Evolutionary conservation across 2,797 vertebrate genomes (phyloP).

Genomic region (Tokudaia muenninki): DNA sequence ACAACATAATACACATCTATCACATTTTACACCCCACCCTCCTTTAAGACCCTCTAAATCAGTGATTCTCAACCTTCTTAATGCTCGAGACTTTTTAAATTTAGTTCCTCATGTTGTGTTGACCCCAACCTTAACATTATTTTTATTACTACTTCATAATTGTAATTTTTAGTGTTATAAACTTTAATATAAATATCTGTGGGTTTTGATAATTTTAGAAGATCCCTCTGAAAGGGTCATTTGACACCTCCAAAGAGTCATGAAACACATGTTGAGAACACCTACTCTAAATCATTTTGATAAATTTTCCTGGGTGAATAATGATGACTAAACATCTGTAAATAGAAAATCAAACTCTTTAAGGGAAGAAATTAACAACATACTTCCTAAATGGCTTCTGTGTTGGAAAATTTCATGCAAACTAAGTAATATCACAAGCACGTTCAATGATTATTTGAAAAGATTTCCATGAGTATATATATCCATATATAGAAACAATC

Average conservation of each 20-base stretch:
- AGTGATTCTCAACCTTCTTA: neutral
- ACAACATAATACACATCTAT: neutral
- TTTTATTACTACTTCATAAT: neutral
- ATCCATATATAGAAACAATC: neutral
- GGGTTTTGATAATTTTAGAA: neutral
- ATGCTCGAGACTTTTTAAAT: neutral
- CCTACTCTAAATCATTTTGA: neutral
- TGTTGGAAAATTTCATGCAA: neutral
- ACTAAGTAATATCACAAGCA: neutral
- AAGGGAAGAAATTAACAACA: constrained; percentile 35
- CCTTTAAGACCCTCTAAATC: neutral
- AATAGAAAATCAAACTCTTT: constrained; percentile 25
- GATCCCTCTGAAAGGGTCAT: neutral
- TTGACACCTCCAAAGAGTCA: neutral
- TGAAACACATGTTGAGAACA: neutral
- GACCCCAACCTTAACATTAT: neutral
- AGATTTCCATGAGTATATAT: neutral
- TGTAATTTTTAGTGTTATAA: neutral
- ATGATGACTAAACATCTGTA: neutral
- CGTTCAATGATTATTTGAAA: neutral
- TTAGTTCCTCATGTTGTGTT: neutral
- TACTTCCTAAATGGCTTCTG: neutral
- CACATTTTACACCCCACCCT: neutral
- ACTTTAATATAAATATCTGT: neutral
- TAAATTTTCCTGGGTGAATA: constrained; percentile 28